These are phyloP conservation scores for Mus spretus DNA, from an alignment of 2,797 vertebrate species.

Conservation along the genomic window DNA sequence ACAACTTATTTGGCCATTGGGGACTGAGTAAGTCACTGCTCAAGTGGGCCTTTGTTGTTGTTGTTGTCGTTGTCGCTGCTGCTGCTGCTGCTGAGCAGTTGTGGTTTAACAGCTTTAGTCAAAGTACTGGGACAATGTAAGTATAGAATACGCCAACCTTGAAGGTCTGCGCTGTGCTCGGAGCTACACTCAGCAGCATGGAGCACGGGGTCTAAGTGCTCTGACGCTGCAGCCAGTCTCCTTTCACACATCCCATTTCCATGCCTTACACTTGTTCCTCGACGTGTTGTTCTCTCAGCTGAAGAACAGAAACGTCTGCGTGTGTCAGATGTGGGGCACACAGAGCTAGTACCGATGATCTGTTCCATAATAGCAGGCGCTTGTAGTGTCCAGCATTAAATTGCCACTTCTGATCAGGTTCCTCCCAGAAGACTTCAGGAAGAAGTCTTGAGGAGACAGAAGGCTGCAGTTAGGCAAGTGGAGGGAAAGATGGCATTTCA, in stretches of 20 bases:
- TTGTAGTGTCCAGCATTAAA: neutral
- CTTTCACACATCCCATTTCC: neutral
- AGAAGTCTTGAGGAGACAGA: neutral
- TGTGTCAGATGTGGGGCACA: neutral
- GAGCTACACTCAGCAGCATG: neutral
- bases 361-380: neutral
- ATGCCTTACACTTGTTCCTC: neutral
- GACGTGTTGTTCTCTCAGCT: neutral
- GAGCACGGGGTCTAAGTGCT: neutral
- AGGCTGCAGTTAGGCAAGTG: neutral
- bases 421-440: neutral
- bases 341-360: neutral
- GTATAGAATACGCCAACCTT: neutral
- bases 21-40: neutral
- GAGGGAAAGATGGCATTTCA: slow-evolving; percentile 18
- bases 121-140: neutral
- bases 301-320: neutral
- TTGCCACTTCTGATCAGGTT: neutral
- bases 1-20: neutral
- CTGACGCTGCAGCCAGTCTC: neutral
- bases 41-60: slow-evolving; percentile 1
- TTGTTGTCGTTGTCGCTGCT: neutral
- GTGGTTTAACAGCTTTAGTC: slow-evolving; percentile 23
- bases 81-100: neutral
- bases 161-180: neutral